Evolutionary conservation across 2,113 vertebrate species (phyloP).

Genomic region (Dipodomys merriami): DNA sequence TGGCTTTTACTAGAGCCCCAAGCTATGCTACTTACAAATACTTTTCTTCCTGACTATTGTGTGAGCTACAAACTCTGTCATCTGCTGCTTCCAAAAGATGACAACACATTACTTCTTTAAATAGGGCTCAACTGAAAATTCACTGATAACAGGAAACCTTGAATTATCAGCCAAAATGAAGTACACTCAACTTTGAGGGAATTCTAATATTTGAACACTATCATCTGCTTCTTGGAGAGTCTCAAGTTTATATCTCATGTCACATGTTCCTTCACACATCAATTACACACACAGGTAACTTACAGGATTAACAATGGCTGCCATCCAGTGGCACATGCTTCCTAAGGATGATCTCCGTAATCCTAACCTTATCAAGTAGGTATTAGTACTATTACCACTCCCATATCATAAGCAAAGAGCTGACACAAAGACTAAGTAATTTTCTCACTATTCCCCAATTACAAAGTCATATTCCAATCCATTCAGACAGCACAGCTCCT

Average conservation of each 20-base stretch:
- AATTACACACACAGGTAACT: background rate
- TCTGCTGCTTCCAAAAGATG: conserved; percentile 50
- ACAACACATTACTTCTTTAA: conserved; percentile 51
- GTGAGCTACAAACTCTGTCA: conserved; percentile 28
- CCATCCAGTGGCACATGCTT: background rate
- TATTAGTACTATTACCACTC: conserved; percentile 9
- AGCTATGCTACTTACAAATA: conserved; percentile 38
- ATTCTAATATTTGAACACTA: conserved; percentile 15
- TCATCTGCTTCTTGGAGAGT: conserved; percentile 1
- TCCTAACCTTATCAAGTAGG: background rate
- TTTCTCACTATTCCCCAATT: conserved; percentile 6
- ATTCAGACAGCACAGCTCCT: background rate
- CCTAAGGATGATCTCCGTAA: background rate
- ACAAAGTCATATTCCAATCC: conserved; percentile 37
- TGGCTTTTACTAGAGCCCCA: conserved; percentile 29
- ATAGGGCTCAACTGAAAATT: background rate
- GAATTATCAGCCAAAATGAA: conserved; percentile 42
- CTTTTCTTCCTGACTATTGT: conserved; percentile 54
- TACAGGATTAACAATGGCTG: conserved; percentile 1
- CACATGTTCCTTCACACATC: conserved; percentile 7
- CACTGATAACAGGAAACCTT: background rate
- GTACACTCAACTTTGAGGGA: background rate
- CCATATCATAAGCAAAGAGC: conserved; percentile 29
- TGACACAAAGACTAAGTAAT: conserved; percentile 9
- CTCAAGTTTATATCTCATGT: background rate